Percentiles rank a stretch among this genome's conserved stretches.
These are phyloP conservation scores for Agonopterix alstromeriana DNA, from an alignment of 2,888 invertebrate species.

Conservation along the genomic window DNA sequence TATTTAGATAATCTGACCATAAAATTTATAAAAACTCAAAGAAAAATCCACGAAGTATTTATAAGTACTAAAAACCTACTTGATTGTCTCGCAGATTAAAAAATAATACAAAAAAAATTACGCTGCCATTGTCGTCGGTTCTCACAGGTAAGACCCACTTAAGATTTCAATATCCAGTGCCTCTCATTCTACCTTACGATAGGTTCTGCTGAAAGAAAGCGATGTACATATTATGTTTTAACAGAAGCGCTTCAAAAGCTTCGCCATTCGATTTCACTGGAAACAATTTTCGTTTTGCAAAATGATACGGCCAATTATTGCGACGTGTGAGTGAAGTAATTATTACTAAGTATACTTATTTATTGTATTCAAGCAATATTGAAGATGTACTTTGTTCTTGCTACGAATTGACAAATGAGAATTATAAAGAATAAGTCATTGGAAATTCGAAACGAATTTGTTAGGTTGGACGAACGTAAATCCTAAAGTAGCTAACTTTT, in stretches of 20 bases:
- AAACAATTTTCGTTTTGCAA: constrained; percentile 9
- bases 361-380: too few species aligned
- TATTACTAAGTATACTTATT: too few species aligned
- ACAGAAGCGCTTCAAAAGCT: constrained; percentile 14
- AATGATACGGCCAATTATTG: too few species aligned
- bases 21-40: too few species aligned
- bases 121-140: constrained; percentile 32
- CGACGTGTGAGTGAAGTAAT: too few species aligned
- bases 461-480: too few species aligned
- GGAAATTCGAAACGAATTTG: too few species aligned
- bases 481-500: too few species aligned
- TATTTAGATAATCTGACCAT: too few species aligned
- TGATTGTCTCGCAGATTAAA: constrained; percentile 23
- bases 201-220: constrained; percentile 25
- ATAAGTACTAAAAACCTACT: constrained; percentile 26
- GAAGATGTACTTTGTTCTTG: too few species aligned
- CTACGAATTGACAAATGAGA: too few species aligned
- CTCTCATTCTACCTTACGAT: constrained; percentile 28
- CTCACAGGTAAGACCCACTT: constrained; percentile 30
- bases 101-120: constrained; percentile 29
- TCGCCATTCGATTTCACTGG: constrained; percentile 29
- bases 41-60: neutral
- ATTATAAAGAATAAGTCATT: too few species aligned
- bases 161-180: constrained; percentile 19
- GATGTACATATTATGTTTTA: constrained; percentile 14